Evolutionary conservation across 1,140 invertebrate genomes (phyloP).

Genomic region (Pseudoatta argentina): DNA sequence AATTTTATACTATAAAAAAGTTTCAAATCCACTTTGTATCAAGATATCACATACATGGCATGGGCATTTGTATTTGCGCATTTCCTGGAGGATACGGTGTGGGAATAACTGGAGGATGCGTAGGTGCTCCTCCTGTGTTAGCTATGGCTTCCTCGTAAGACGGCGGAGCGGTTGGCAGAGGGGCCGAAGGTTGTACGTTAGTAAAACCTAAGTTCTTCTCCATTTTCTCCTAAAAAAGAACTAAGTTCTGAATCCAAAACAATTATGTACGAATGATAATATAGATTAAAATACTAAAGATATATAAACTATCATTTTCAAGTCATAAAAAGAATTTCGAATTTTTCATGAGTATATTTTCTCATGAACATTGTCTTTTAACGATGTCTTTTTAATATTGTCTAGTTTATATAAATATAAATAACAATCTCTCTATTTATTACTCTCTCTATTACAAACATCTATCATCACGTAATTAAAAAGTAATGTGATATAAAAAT

Average conservation of each 20-base stretch:
- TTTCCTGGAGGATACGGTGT: conserved; percentile 75
- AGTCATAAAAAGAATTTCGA: background rate
- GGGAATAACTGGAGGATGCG: conserved; percentile 49
- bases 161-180: conserved; percentile 79
- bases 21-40: background rate
- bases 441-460: background rate
- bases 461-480: background rate
- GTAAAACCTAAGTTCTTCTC: conserved; percentile 58
- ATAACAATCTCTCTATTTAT: background rate
- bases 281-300: background rate
- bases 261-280: background rate
- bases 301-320: background rate
- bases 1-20: background rate
- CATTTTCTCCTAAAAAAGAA: conserved; percentile 63
- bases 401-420: background rate
- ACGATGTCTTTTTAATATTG: background rate
- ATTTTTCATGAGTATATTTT: background rate
- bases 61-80: conserved; percentile 74
- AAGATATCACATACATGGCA: conserved; percentile 64
- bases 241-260: background rate
- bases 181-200: conserved; percentile 41
- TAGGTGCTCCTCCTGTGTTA: conserved; percentile 65
- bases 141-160: conserved; percentile 83
- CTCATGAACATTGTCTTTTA: too few species aligned
- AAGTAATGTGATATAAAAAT: conserved; percentile 16